Evolutionary conservation across 2,113 vertebrate species (phyloP).

Genomic region (Rhombomys opimus): DNA sequence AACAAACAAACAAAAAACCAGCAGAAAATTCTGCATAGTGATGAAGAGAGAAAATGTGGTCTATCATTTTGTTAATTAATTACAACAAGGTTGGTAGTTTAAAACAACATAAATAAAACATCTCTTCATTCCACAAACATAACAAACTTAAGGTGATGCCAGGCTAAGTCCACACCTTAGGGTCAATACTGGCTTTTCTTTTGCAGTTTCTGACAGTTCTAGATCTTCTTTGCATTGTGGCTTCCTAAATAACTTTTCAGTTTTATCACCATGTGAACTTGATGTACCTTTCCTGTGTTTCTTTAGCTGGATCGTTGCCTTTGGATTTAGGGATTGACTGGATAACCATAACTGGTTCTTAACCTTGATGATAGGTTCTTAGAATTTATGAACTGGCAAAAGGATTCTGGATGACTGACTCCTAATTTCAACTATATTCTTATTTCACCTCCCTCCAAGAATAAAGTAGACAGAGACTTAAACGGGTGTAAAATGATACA

Average conservation of each 20-base stretch:
- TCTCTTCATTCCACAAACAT: not conserved
- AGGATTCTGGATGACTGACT: not conserved
- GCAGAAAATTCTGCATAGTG: not conserved
- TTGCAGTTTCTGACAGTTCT: not conserved
- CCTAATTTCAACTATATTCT: not conserved
- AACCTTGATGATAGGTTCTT: not conserved
- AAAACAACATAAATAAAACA: not conserved
- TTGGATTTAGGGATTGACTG: not conserved
- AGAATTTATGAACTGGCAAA: not conserved
- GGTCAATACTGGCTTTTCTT: too few relatives aligned
- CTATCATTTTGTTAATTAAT: not conserved
- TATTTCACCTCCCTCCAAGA: not conserved
- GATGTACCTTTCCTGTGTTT: not conserved
- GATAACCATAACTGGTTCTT: not conserved
- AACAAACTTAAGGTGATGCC: not conserved
- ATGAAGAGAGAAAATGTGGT: not conserved
- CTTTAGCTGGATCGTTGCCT: not conserved
- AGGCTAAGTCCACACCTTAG: too few relatives aligned
- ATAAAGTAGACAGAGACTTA: not conserved
- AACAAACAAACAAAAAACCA: not conserved
- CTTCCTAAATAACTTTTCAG: not conserved
- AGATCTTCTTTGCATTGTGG: not conserved
- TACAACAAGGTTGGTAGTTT: not conserved
- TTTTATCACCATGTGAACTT: accelerated
- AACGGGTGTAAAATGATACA: not conserved